These are phyloP conservation scores for Hypothenemus hampei DNA, from an alignment of 1,140 invertebrate genomes.

Conservation along the genomic window DNA sequence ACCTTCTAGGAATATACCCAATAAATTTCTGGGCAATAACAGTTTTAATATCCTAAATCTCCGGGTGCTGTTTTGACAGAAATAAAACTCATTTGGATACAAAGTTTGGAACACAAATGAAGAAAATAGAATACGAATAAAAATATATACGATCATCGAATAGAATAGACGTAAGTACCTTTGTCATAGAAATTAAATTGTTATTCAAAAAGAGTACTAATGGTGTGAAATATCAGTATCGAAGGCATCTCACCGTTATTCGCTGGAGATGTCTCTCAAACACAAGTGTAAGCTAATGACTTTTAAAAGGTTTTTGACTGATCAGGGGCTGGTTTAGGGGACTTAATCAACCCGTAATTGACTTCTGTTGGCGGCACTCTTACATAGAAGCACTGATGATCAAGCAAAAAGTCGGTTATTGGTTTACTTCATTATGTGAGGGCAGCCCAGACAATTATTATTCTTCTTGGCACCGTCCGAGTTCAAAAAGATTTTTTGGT, in stretches of 20 bases:
- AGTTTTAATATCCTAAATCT: too few relatives aligned
- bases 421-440: slow-evolving; percentile 27
- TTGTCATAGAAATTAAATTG: slow-evolving; percentile 20
- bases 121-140: too few relatives aligned
- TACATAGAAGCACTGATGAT: slow-evolving; percentile 28
- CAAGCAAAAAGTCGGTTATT: slow-evolving; percentile 23
- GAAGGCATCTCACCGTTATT: slow-evolving; percentile 21
- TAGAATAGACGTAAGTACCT: too few relatives aligned
- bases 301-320: slow-evolving; percentile 30
- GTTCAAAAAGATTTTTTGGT: slow-evolving; percentile 22
- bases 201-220: slow-evolving; percentile 23
- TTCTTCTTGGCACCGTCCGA: slow-evolving; percentile 21
- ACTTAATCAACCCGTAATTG: slow-evolving; percentile 29
- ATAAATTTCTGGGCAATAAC: slow-evolving; percentile 8
- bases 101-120: too few relatives aligned
- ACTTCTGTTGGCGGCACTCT: slow-evolving; percentile 27
- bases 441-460: slow-evolving; percentile 24
- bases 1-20: slow-evolving; percentile 16
- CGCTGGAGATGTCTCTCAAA: slow-evolving; percentile 14
- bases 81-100: too few relatives aligned
- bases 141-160: too few relatives aligned
- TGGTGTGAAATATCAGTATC: slow-evolving; percentile 30
- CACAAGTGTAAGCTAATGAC: slow-evolving; percentile 29
- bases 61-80: too few relatives aligned
- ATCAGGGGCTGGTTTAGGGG: slow-evolving; percentile 20